A percentile compares a stretch with the other conserved stretches of the same genome.
phyloP scores from a whole-genome alignment of 2,797 vertebrate species.

The Sebastes trivittatus region DNA sequence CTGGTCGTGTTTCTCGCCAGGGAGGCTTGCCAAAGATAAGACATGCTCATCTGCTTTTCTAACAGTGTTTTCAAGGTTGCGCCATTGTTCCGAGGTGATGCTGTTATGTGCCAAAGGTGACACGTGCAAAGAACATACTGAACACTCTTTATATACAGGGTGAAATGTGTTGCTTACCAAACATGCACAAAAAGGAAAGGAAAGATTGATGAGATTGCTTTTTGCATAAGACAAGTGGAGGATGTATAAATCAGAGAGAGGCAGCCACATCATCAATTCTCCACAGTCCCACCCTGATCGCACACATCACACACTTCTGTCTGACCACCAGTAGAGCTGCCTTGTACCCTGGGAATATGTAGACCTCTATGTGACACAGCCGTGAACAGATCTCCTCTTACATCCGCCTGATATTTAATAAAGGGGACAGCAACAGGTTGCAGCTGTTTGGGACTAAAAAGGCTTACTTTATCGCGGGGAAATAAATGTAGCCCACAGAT shows the following conservation, averaged over 20 bases:
- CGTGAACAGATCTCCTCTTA: not conserved
- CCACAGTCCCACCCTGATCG: constrained; percentile 62
- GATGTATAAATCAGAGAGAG: constrained; percentile 45
- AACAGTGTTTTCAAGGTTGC: constrained; percentile 6
- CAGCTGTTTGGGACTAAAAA: constrained; percentile 23
- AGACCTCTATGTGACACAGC: constrained; percentile 8
- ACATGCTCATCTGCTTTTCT: not conserved
- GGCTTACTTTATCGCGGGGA: not conserved
- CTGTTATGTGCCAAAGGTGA: not conserved
- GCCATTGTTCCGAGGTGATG: not conserved
- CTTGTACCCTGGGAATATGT: constrained; percentile 6
- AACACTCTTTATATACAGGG: not conserved
- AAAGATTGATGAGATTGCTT: constrained; percentile 10
- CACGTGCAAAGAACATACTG: not conserved
- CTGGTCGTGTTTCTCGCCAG: constrained; percentile 19
- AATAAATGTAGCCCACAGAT: constrained; percentile 30
- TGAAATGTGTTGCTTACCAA: not conserved
- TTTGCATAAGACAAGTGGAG: not conserved
- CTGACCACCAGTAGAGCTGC: constrained; percentile 14
- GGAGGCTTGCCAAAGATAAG: constrained; percentile 8
- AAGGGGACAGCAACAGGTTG: constrained; percentile 12
- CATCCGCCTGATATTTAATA: not conserved
- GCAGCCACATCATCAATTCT: constrained; percentile 59
- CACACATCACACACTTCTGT: constrained; percentile 37
- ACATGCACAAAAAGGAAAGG: not conserved